Base-by-base conservation (phyloP, 2,797 vertebrate genomes). In the Tangara arthus region DNA sequence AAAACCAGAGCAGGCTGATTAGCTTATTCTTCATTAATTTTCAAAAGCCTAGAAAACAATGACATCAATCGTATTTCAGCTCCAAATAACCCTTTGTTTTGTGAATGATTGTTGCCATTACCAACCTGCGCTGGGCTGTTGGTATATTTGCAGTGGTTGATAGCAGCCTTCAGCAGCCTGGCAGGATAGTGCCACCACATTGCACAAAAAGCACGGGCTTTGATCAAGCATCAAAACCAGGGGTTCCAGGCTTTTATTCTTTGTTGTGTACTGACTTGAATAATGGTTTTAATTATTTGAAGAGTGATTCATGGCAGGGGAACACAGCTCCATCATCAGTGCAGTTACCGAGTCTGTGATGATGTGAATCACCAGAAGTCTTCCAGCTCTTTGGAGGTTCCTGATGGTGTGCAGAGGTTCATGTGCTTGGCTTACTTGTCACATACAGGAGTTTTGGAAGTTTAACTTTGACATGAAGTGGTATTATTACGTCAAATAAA, bases 221-320 rank as follows among this genome's bases (percentile, higher is more conserved):
- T 85, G 89, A 90, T 88, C 28, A 83, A 26, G 23, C 50, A 60
- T 27, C 49, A 83, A 17, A 77, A 87, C 37, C 30, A 44, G 14
- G 20, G n/a, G 18, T 47, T 81, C 53, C 69, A 70, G 87, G 28
- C 13, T 69, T 93, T 90, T 86, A 50, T 87, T 97, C 66, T 92
- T 80, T 64, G 20, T 89, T 76, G 35, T 88, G 34, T 89, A 76
- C 71, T 93, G 80, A 72, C 49, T 87, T 77, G 89, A 57, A 60
- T 56, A 59, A 28, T 64, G 49, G 34, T 87, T 96, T 86, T 80
- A 71, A 88, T 82, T 91, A 79, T 52, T 75, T 71, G 77, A 52
- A 37, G 75, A 90, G 35, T 92, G 76, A 77, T 96, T 96, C 34
- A 52, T 68, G 84, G 49, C 66, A 76, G 65, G 34, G 66, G 71